Percentiles rank a stretch among this genome's conserved stretches.
phyloP scores from a whole-genome alignment of 2,797 vertebrate species.

The Pyrrhura leucotis region DNA sequence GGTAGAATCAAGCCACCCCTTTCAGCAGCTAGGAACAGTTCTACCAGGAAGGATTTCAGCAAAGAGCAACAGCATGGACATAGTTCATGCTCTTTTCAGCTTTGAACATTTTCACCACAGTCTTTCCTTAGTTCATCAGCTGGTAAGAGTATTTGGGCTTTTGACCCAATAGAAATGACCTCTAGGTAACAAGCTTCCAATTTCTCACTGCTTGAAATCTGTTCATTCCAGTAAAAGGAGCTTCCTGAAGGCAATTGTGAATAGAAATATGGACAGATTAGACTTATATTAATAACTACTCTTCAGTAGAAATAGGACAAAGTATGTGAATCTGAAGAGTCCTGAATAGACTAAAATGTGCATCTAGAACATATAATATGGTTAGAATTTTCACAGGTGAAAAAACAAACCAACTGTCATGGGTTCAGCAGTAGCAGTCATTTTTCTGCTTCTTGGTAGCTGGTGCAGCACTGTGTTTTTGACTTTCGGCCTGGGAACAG shows the following conservation, averaged over 20 bases:
- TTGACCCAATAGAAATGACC: neutral
- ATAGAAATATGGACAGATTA: neutral
- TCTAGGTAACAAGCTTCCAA: neutral
- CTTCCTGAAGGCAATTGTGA: neutral
- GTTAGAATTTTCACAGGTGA: accelerated
- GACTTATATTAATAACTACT: neutral
- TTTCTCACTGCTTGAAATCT: neutral
- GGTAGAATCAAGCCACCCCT: neutral
- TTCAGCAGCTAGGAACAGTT: neutral
- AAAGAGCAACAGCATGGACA: neutral
- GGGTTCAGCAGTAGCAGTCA: too few relatives aligned
- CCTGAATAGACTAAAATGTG: neutral
- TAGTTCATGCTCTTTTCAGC: neutral
- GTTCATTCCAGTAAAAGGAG: neutral
- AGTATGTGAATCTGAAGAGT: neutral
- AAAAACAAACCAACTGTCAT: neutral
- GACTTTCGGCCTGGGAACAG: too few relatives aligned
- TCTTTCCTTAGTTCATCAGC: neutral
- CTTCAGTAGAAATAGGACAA: neutral
- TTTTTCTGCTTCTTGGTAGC: too few relatives aligned
- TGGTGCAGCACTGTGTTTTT: too few relatives aligned
- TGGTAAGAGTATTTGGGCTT: neutral
- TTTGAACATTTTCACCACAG: neutral
- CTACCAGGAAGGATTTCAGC: neutral
- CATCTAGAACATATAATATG: neutral